A percentile compares a stretch with the other conserved stretches of the same genome.
Evolutionary conservation across 2,113 vertebrate genomes (phyloP).

Genomic region (Talpa occidentalis): DNA sequence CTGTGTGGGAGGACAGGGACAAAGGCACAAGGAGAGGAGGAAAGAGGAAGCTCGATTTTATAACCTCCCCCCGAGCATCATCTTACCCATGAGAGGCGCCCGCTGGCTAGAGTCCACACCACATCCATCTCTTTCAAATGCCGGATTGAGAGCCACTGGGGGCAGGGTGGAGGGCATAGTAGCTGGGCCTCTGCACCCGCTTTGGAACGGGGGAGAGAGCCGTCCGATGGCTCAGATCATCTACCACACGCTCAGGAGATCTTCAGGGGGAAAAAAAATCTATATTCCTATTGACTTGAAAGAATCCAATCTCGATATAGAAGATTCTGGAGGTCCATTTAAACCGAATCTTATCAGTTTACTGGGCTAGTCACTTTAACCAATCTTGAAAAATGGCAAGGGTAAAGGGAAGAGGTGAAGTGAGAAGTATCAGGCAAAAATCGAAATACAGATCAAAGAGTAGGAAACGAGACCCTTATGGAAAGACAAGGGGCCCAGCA

Average conservation of each 20-base stretch:
- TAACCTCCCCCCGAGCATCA: neutral
- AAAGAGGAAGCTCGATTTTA: neutral
- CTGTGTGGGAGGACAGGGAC: conserved; percentile 30
- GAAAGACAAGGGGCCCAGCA: neutral
- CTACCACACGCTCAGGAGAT: neutral
- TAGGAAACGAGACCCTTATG: neutral
- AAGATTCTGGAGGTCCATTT: neutral
- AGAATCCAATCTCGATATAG: neutral
- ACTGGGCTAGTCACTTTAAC: neutral
- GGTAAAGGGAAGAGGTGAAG: neutral
- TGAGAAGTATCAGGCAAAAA: neutral
- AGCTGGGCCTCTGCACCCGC: neutral
- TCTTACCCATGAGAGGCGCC: neutral
- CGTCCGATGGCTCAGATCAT: neutral
- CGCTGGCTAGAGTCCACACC: neutral
- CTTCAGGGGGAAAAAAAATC: neutral
- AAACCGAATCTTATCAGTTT: neutral
- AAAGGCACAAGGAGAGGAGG: neutral
- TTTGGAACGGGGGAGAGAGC: neutral
- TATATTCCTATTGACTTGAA: neutral
- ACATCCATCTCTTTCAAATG: neutral
- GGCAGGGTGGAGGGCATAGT: no score
- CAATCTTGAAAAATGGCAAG: neutral
- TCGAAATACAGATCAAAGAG: neutral
- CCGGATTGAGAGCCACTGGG: neutral